Evolutionary conservation across 2,113 vertebrate genomes (phyloP).

Genomic region (Pluvianellus socialis): DNA sequence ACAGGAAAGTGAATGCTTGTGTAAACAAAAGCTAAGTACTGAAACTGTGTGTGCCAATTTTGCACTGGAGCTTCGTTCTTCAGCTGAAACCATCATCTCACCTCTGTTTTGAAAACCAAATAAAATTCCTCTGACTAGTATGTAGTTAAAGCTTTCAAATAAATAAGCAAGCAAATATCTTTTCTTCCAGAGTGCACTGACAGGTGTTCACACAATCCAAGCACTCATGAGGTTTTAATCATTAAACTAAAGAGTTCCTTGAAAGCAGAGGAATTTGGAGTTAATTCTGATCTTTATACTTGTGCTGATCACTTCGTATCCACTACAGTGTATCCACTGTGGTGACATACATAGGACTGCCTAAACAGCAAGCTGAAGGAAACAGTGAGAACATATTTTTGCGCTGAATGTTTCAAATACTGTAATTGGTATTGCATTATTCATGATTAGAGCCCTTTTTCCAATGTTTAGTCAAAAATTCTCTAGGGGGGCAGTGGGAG

Average conservation of each 20-base stretch:
- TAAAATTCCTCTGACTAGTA: not conserved
- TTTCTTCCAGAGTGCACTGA: not conserved
- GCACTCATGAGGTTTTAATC: conserved; percentile 36
- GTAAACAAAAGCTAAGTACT: not conserved
- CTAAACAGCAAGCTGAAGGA: not conserved
- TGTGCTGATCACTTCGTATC: not conserved
- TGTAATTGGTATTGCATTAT: not conserved
- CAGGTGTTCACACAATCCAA: conserved; percentile 41
- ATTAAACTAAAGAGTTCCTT: conserved; percentile 53
- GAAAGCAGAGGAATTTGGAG: conserved; percentile 39
- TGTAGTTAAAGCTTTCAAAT: not conserved
- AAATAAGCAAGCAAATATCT: conserved; percentile 21
- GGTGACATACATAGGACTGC: not conserved
- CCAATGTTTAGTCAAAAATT: not conserved
- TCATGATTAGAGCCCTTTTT: not conserved
- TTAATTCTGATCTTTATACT: not conserved
- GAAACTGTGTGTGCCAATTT: not conserved
- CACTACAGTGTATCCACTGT: not conserved
- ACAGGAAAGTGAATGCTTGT: not conserved
- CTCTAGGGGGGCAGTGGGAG: not conserved
- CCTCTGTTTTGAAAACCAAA: not conserved
- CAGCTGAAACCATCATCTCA: not conserved
- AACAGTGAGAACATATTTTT: not conserved
- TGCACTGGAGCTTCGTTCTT: not conserved
- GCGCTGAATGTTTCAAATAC: not conserved